Evolutionary conservation across 2,797 vertebrate species (phyloP).

Genomic region (Scolopax rusticola): DNA sequence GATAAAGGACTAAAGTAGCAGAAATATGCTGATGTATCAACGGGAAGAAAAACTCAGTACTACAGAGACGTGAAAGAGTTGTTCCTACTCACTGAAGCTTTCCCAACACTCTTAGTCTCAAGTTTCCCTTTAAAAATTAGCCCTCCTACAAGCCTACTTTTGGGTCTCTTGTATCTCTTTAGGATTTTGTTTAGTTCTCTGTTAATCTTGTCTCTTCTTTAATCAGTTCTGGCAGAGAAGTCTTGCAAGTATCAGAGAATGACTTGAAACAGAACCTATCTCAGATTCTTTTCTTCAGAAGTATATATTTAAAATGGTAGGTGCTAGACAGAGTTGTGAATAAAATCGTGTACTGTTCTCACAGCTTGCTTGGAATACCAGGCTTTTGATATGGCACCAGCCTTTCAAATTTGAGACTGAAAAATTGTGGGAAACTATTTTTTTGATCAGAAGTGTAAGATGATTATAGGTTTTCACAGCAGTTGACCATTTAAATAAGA

Average conservation of each 20-base stretch:
- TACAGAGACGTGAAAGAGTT: background rate
- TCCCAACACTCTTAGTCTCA: background rate
- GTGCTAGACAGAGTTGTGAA: background rate
- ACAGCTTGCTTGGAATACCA: background rate
- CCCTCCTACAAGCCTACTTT: background rate
- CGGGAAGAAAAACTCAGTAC: background rate
- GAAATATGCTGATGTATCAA: background rate
- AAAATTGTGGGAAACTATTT: background rate
- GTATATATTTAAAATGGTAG: background rate
- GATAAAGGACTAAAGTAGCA: background rate
- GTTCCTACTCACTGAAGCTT: background rate
- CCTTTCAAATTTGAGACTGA: background rate
- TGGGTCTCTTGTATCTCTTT: background rate
- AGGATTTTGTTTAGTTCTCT: background rate
- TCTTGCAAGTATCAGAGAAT: background rate
- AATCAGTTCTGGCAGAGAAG: background rate
- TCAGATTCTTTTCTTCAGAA: background rate
- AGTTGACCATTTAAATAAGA: background rate
- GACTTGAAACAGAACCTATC: background rate
- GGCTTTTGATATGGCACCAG: background rate
- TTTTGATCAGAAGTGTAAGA: background rate
- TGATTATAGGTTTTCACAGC: background rate
- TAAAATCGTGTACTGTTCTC: background rate
- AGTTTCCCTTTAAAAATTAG: background rate
- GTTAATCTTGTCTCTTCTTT: background rate